phyloP scores from a whole-genome alignment of 2,888 invertebrate genomes.

The Aleiodes testaceus region DNA sequence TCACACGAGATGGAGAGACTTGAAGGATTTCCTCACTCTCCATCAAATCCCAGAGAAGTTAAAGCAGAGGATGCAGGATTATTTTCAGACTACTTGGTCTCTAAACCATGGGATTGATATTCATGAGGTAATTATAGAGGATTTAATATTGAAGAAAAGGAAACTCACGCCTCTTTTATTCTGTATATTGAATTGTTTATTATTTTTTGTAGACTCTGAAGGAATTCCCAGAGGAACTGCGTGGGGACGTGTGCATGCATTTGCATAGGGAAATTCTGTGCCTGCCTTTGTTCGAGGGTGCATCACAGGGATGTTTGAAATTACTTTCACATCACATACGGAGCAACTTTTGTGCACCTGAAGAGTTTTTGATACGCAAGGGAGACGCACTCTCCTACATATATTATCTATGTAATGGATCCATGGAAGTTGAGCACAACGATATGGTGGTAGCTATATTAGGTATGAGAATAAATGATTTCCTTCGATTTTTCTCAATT shows the following conservation, averaged over 20 bases:
- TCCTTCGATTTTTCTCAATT: background rate
- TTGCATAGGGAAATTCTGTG: conserved; percentile 95
- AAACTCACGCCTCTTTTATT: no score
- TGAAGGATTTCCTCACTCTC: conserved; percentile 94
- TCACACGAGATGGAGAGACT: conserved; percentile 94
- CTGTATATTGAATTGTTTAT: conserved; percentile 18
- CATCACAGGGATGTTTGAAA: conserved; percentile 95
- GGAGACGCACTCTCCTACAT: conserved; percentile 95
- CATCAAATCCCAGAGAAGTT: conserved; percentile 97
- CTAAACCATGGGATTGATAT: conserved; percentile 97
- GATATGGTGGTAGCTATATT: conserved; percentile 97
- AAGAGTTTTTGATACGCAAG: conserved; percentile 94
- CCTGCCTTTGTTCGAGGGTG: conserved; percentile 94
- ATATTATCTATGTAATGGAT: conserved; percentile 96
- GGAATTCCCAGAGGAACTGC: conserved; percentile 96
- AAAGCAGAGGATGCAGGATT: conserved; percentile 96
- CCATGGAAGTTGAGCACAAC: conserved; percentile 97
- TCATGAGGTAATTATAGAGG: conserved; percentile 82
- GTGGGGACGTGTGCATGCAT: conserved; percentile 97
- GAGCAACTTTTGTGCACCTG: conserved; percentile 96
- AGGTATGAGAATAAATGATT: conserved; percentile 77
- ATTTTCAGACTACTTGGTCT: conserved; percentile 98
- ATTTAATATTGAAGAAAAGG: background rate
- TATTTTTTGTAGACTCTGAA: conserved; percentile 81
- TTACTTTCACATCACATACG: conserved; percentile 93